Evolutionary conservation across 1,140 invertebrate genomes (phyloP).

Genomic region (Argopecten irradians): DNA sequence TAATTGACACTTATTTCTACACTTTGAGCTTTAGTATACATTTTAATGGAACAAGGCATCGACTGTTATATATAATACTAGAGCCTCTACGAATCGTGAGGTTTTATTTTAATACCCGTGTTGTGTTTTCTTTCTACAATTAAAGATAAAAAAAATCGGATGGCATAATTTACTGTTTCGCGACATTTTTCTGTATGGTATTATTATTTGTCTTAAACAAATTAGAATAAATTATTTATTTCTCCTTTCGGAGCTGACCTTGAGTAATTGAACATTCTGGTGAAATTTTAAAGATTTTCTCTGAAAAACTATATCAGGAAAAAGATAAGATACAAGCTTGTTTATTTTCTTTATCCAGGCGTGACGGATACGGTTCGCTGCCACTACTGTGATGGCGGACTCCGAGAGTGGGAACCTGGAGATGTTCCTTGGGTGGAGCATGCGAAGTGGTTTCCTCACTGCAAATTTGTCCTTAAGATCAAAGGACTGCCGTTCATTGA

Average conservation of each 20-base stretch:
- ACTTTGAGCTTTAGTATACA: background rate
- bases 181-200: background rate
- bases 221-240: background rate
- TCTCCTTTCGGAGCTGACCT: background rate
- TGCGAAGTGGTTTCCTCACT: background rate
- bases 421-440: slow-evolving; percentile 24
- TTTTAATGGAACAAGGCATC: background rate
- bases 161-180: background rate
- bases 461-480: background rate
- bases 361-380: slow-evolving; percentile 43
- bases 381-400: slow-evolving; percentile 48
- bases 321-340: background rate
- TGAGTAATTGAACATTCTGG: background rate
- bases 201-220: background rate
- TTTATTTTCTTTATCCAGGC: slow-evolving; percentile 25
- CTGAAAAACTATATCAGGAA: background rate
- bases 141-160: background rate
- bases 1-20: background rate
- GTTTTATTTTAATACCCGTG: background rate
- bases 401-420: slow-evolving; percentile 45
- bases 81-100: background rate
- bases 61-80: background rate
- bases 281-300: background rate
- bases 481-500: background rate
- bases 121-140: background rate